Evolutionary conservation across 2,113 vertebrate species (phyloP).

Genomic region (Grammomys dolichurus): DNA sequence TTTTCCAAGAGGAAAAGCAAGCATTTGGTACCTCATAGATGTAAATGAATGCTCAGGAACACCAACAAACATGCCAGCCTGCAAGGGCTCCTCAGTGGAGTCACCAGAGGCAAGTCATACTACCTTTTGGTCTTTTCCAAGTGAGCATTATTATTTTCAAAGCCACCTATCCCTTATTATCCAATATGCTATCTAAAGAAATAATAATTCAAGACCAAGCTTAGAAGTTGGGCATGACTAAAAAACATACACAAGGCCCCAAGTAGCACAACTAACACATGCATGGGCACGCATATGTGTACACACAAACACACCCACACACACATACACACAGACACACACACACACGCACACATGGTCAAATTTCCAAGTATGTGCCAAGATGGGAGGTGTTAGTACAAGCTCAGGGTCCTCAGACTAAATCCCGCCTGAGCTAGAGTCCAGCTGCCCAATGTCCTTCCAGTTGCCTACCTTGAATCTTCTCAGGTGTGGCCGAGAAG

Average conservation of each 20-base stretch:
- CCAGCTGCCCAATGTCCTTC: background rate
- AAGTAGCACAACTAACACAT: background rate
- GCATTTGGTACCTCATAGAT: background rate
- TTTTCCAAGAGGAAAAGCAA: background rate
- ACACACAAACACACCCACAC: background rate
- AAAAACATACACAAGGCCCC: background rate
- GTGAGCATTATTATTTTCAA: background rate
- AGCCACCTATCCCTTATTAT: too few species aligned
- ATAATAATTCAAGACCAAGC: background rate
- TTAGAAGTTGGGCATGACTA: background rate
- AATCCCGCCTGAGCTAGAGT: background rate
- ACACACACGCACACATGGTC: too few species aligned
- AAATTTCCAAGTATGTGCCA: background rate
- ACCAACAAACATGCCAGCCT: background rate
- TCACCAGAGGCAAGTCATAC: too few species aligned
- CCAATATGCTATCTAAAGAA: background rate
- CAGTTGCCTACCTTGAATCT: constrained; percentile 90
- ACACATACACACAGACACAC: too few species aligned
- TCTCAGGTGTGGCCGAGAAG: constrained; percentile 95
- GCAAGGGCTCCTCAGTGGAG: background rate
- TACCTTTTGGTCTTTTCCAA: background rate
- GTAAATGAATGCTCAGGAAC: accelerated
- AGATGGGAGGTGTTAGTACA: background rate
- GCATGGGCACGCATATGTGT: background rate
- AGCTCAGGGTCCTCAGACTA: accelerated